These are phyloP conservation scores for Smittia sp. DNA, from an alignment of 2,888 invertebrate species.

Conservation along the genomic window DNA sequence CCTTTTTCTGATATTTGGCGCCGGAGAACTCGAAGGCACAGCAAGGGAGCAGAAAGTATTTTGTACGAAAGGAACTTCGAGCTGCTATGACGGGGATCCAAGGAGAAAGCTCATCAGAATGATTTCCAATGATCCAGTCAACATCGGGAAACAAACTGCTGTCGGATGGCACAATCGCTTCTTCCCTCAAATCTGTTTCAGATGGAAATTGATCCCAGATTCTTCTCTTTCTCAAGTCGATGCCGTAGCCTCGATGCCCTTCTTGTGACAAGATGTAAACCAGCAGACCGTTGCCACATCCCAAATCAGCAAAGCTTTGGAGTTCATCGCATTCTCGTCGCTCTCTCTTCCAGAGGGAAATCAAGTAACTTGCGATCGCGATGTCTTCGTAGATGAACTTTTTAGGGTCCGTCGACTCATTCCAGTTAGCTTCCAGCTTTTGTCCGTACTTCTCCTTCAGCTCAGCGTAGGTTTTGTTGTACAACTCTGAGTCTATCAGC, in stretches of 20 bases:
- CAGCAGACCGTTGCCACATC: conserved; percentile 95
- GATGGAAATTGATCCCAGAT: conserved; percentile 81
- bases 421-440: conserved; percentile 61
- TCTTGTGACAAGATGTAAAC: conserved; percentile 82
- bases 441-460: conserved; percentile 77
- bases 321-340: conserved; percentile 51
- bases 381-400: conserved; percentile 97
- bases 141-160: conserved; percentile 65
- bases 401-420: conserved; percentile 86
- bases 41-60: conserved; percentile 91
- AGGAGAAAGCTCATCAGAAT: conserved; percentile 98
- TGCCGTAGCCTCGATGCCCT: conserved; percentile 77
- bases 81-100: conserved; percentile 75
- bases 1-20: conserved; percentile 70
- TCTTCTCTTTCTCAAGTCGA: conserved; percentile 79
- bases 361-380: conserved; percentile 85
- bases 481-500: conserved; percentile 66
- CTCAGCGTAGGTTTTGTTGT: conserved; percentile 67
- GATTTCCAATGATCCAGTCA: conserved; percentile 97
- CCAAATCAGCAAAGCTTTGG: conserved; percentile 84
- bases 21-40: conserved; percentile 91
- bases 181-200: conserved; percentile 56
- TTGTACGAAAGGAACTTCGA: conserved; percentile 67
- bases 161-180: conserved; percentile 67
- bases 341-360: conserved; percentile 73